Percentiles rank a stretch among this genome's conserved stretches.
phyloP scores from a whole-genome alignment of 23 tunicate genomes.

The Clavelina lepadiformis region DNA sequence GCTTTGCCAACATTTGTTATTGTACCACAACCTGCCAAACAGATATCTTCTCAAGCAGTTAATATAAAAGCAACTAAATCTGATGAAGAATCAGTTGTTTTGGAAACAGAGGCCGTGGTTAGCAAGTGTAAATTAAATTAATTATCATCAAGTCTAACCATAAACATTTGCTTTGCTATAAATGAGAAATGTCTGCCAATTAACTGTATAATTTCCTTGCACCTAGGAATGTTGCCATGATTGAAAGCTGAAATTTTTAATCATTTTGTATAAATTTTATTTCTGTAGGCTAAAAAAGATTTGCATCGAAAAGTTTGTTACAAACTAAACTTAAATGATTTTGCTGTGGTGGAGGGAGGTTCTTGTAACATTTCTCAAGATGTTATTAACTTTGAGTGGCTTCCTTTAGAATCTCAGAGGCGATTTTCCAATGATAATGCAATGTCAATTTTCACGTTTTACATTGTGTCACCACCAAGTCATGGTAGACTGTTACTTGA shows the following conservation, averaged over 20 bases:
- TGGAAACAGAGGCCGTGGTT: no score
- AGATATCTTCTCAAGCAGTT: no score
- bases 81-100: no score
- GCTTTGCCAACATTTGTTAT: slow-evolving; percentile 39
- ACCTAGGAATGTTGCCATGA: no score
- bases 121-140: no score
- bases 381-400: background rate
- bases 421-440: slow-evolving; percentile 15
- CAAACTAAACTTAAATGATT: background rate
- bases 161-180: no score
- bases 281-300: slow-evolving; percentile 3
- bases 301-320: slow-evolving; percentile 12
- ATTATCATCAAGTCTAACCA: no score
- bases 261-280: no score
- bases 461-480: slow-evolving; percentile 3
- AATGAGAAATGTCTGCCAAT: no score
- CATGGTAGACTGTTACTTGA: slow-evolving; percentile 13
- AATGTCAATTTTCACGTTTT: background rate
- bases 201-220: no score
- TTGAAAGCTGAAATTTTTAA: no score
- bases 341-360: slow-evolving; percentile 1
- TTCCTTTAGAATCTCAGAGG: background rate
- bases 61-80: no score
- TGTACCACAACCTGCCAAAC: slow-evolving; percentile 20
- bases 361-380: background rate